phyloP scores from a whole-genome alignment of 2,888 invertebrate species.

The Leptarthrus brevirostris region DNA sequence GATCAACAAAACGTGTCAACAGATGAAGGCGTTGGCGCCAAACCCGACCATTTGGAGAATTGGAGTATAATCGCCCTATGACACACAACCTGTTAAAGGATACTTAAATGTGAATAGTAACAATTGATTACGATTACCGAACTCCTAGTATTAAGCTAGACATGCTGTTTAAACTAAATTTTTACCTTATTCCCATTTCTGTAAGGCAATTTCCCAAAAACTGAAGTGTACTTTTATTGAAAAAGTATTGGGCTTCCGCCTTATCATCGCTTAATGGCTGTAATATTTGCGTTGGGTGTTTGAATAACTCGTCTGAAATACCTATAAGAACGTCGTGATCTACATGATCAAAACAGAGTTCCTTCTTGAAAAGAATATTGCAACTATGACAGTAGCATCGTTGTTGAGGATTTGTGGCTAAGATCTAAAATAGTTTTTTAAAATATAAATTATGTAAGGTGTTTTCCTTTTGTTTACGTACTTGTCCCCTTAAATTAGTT shows the following conservation, averaged over 20 bases:
- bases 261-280: constrained; percentile 78
- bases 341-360: constrained; percentile 66
- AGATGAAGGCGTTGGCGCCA: too few species aligned
- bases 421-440: constrained; percentile 42
- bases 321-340: constrained; percentile 70
- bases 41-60: too few species aligned
- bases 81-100: too few species aligned
- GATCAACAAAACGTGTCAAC: too few species aligned
- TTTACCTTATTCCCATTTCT: constrained; percentile 72
- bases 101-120: too few species aligned
- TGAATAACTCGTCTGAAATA: constrained; percentile 71
- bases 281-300: constrained; percentile 76
- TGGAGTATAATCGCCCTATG: too few species aligned
- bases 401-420: constrained; percentile 60
- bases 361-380: constrained; percentile 68
- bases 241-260: constrained; percentile 89
- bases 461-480: constrained; percentile 60
- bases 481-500: not conserved
- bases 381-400: constrained; percentile 77
- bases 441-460: not conserved
- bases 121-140: too few species aligned
- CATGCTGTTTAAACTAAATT: too few species aligned
- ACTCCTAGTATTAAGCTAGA: too few species aligned
- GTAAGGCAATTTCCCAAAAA: constrained; percentile 74
- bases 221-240: constrained; percentile 75